Base-by-base conservation (phyloP, 2,888 invertebrate genomes). In the Trachelus iudaicus region DNA sequence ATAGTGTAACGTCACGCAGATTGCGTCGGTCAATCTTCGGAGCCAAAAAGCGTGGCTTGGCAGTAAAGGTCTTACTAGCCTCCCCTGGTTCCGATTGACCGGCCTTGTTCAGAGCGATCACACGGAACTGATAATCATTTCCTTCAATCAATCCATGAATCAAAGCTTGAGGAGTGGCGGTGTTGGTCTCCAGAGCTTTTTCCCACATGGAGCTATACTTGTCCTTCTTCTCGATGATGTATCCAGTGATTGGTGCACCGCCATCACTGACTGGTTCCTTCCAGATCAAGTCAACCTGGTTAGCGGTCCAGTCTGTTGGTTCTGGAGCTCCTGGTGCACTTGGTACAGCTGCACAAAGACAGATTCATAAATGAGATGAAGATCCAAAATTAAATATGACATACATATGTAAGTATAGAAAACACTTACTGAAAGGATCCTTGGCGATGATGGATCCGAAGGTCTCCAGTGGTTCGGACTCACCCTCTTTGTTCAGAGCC, bases 11-110 rank as follows among this genome's bases (percentile, higher is more conserved):
- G 88, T 98, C 97, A 69, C 97, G 95, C 35, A 99, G 94, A 89
- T 98, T 97, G 84, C 98, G 95, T 81, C 98, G 94, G 92, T 99
- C 98, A 91, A 99, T 99, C 93, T 97, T 97, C 31, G 99, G 99
- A 83, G 98, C 98, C 91, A 98, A 71, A 71, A 95, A 97, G 83
- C 97, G 94, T 0, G 97, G 97, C 90, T 97, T 97, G 77, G 97
- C 97, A 79, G 94, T 93, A 92, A 98, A 97, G 87, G 94, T 95
- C 92, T 97, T 97, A 92, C 97, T 96, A 34, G 96, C 93, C 78
- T 97, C 97, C 12, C 98, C 97, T 0, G 98, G 97, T 85, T 97
- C 97, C 87, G 98, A 97, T 89, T 95, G 95, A 0, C 99, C 99
- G 13, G 97, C 98, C 91, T 97, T 97, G 92, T 99, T 99, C 77